These are phyloP conservation scores for Macrochelys suwanniensis DNA, from an alignment of 2,797 vertebrate species.

Conservation along the genomic window DNA sequence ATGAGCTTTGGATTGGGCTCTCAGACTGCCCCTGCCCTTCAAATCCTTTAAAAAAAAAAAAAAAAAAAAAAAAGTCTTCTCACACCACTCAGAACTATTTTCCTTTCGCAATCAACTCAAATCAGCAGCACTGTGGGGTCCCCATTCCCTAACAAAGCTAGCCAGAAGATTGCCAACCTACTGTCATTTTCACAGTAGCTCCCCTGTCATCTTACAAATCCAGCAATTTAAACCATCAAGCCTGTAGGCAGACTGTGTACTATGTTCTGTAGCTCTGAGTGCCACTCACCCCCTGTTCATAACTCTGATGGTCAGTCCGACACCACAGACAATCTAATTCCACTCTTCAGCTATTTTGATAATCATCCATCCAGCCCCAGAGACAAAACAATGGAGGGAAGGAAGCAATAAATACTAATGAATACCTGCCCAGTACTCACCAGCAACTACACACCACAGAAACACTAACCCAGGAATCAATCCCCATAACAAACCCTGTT, in stretches of 20 bases:
- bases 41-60: not conserved
- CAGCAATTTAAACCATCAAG: not conserved
- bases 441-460: no score
- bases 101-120: not conserved
- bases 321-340: not conserved
- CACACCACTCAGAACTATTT: not conserved
- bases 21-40: not conserved
- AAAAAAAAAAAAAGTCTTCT: not conserved
- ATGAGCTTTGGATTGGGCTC: not conserved
- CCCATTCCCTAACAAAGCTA: not conserved
- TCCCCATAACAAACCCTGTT: no score
- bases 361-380: not conserved
- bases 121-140: not conserved
- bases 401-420: not conserved
- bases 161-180: not conserved
- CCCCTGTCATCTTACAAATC: not conserved
- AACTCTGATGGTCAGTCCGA: not conserved
- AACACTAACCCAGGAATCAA: no score
- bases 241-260: not conserved
- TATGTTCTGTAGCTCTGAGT: not conserved
- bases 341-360: not conserved
- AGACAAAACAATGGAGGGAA: not conserved
- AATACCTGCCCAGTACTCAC: not conserved
- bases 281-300: not conserved
- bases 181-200: not conserved